Evolutionary conservation across 2,797 vertebrate species (phyloP).

Genomic region (Falco biarmicus): DNA sequence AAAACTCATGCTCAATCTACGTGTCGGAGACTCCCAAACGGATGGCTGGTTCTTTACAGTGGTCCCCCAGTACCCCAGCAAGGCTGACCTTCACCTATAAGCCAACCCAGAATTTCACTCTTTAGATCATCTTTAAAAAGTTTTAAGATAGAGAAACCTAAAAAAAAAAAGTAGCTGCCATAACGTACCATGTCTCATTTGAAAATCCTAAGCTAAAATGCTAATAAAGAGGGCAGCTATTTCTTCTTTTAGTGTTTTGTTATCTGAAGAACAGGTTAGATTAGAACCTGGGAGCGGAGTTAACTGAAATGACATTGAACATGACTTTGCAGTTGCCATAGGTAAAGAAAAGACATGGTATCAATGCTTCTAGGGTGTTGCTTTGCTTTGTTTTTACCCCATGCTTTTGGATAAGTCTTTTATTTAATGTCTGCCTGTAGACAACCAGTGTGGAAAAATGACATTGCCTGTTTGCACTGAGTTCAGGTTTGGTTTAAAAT

Average conservation of each 20-base stretch:
- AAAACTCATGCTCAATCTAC: background rate
- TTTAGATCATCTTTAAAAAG: background rate
- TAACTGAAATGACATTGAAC: background rate
- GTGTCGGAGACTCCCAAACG: background rate
- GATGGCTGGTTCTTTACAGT: background rate
- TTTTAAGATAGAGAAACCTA: background rate
- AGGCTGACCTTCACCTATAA: background rate
- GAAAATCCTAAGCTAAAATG: background rate
- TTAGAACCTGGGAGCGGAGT: background rate
- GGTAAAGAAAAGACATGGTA: background rate
- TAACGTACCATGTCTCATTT: background rate
- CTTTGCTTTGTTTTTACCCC: background rate
- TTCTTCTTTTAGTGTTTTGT: background rate
- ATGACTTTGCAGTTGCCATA: background rate
- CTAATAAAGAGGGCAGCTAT: background rate
- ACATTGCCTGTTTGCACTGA: background rate
- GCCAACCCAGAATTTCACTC: background rate
- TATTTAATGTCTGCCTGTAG: background rate
- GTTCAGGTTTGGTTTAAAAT: background rate
- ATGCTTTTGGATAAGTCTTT: constrained; percentile 1
- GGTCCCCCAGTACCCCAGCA: background rate
- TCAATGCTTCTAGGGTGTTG: background rate
- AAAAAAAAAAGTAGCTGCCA: background rate
- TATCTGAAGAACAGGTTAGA: background rate
- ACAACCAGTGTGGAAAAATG: background rate